Evolutionary conservation across 2,888 invertebrate genomes (phyloP), one percentile per base, ranked within the genome.

Genomic region (Nomada ruficornis): DNA sequence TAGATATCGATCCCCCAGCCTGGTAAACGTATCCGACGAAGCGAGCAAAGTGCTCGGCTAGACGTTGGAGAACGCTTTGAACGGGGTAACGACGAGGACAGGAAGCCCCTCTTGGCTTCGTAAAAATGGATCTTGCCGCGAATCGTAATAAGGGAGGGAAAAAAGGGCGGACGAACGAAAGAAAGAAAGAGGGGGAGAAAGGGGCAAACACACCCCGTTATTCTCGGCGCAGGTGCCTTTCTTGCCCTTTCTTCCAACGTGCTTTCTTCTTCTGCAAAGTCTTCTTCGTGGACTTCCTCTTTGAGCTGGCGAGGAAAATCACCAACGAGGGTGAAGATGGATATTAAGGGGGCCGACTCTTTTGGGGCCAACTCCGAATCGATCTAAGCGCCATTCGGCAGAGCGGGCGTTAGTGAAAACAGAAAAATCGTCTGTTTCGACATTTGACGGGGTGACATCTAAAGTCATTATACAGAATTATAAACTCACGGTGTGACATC

Each of bases 1-100:
- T 63, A 82, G 72, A 77, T 82, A 83, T 83, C 83, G 83, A 83
- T 83, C 78, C 72, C 78, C 72, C n/a, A 29, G 15, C 50, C 64
- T 50, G 72, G 60, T 50, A 63, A 79, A 72, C 80, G 75, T 76
- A 76, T 76, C 42, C 80, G 80, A 74, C 73, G 68, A 73, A 26
- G 62, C 67, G 70, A 50, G 77, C 77, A 74, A 74, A 83, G 70
- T 68, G 64, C 82, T 20, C 82, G 82, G 74, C 73, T 55, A 76
- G 76, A 73, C 76, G 68, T 13, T 57, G 47, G 5, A 20, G 62
- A 26, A 62, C 63, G 68, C 80, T 80, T 82, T 76, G 73, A 80
- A 36, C 71, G 36, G 18, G 36, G 52, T 57, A 67, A 70, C 64
- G 64, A 59, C 73, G 57, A 65, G 44, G 26, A 50, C 50, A 47